A percentile compares a stretch with the other conserved stretches of the same genome.
Evolutionary conservation across 2,888 invertebrate species (phyloP).

Genomic region (Phrixothrix hirtus): DNA sequence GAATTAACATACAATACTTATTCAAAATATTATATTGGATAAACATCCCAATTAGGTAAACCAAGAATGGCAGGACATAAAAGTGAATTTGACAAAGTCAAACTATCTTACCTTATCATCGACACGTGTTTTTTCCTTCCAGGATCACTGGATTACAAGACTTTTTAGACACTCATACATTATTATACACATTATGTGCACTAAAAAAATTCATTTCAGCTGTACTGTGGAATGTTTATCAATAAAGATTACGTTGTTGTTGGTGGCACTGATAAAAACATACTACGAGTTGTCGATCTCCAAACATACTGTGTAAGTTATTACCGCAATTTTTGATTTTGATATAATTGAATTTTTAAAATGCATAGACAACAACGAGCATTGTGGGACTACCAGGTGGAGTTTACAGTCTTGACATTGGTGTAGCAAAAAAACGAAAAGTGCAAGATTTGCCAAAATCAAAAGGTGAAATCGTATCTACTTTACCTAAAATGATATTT

Average conservation of each 20-base stretch:
- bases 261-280: slow-evolving; percentile 65
- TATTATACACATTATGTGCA: too few relatives aligned
- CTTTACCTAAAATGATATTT: slow-evolving; percentile 61
- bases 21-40: too few relatives aligned
- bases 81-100: too few relatives aligned
- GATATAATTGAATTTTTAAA: too few relatives aligned
- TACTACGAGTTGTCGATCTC: slow-evolving; percentile 65
- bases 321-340: too few relatives aligned
- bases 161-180: too few relatives aligned
- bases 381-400: slow-evolving; percentile 61
- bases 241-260: slow-evolving; percentile 62
- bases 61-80: too few relatives aligned
- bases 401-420: slow-evolving; percentile 63
- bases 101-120: too few relatives aligned
- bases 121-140: too few relatives aligned
- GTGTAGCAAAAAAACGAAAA: slow-evolving; percentile 56
- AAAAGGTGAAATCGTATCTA: slow-evolving; percentile 29
- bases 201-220: slow-evolving; percentile 50
- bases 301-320: slow-evolving; percentile 61
- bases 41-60: too few relatives aligned
- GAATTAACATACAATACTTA: too few relatives aligned
- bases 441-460: slow-evolving; percentile 41
- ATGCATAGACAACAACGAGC: slow-evolving; percentile 62
- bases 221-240: slow-evolving; percentile 66
- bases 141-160: too few relatives aligned